Conservation (phyloP, 2,888 invertebrate genomes). For the Micoletzkya japonica region DNA sequence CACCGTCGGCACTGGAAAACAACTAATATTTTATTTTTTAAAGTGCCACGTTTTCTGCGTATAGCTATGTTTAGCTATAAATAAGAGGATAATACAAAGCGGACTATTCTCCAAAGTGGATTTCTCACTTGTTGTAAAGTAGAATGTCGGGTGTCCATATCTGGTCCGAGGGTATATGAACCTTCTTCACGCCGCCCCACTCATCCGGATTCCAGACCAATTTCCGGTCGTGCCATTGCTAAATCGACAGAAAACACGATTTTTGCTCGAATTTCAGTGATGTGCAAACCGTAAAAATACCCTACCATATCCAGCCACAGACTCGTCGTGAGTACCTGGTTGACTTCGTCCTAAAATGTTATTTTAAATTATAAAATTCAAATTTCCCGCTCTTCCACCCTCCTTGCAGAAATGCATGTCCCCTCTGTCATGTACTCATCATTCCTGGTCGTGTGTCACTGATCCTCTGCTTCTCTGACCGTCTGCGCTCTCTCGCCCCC, state of each 20-base stretch:
- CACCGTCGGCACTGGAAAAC: slow-evolving; percentile 50
- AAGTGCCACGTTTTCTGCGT: background rate
- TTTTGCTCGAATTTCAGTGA: background rate
- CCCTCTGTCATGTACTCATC: background rate
- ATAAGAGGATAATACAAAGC: background rate
- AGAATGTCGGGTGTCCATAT: slow-evolving; percentile 95
- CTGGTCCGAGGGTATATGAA: slow-evolving; percentile 91
- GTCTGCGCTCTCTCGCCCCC: background rate
- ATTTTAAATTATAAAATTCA: background rate
- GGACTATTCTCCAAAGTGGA: background rate
- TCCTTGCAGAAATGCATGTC: too few relatives aligned
- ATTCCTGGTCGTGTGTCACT: background rate
- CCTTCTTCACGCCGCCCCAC: slow-evolving; percentile 89
- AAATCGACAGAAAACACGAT: slow-evolving; percentile 7
- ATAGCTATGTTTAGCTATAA: background rate
- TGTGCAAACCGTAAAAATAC: background rate
- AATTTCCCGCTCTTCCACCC: background rate
- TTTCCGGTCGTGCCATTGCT: slow-evolving; percentile 90
- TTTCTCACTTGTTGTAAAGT: slow-evolving; percentile 80
- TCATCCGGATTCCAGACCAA: slow-evolving; percentile 86
- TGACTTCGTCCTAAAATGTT: slow-evolving; percentile 43
- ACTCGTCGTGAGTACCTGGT: slow-evolving; percentile 53
- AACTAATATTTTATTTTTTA: background rate
- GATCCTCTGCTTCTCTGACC: background rate
- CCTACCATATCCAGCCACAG: slow-evolving; percentile 52